phyloP scores from a whole-genome alignment of 2,888 invertebrate species.

The Phlogophora meticulosa region DNA sequence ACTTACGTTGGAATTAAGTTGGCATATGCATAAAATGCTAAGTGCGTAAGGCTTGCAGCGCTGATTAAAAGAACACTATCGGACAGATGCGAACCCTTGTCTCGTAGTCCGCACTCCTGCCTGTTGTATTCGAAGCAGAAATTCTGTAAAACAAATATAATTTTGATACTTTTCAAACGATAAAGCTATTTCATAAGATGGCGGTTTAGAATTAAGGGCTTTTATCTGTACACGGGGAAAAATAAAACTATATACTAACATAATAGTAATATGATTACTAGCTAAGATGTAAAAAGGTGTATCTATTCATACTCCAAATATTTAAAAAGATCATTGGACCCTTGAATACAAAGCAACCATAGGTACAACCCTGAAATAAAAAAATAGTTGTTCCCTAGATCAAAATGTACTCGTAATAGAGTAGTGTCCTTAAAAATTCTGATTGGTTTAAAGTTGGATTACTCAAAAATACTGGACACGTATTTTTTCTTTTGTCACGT shows the following conservation, averaged over 20 bases:
- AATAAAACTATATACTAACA: background rate
- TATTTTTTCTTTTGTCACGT: no score
- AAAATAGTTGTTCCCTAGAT: no score
- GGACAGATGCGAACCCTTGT: constrained; percentile 66
- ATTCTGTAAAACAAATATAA: constrained; percentile 78
- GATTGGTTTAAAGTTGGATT: no score
- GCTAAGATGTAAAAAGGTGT: no score
- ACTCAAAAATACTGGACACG: no score
- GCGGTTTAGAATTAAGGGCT: constrained; percentile 23
- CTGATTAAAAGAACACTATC: constrained; percentile 72
- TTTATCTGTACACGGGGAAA: background rate
- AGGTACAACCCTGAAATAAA: no score
- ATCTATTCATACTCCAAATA: no score
- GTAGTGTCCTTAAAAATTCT: no score
- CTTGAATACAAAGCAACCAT: no score
- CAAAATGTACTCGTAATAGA: no score
- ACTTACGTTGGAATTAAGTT: constrained; percentile 66
- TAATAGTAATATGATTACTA: no score
- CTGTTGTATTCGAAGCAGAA: constrained; percentile 87
- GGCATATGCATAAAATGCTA: constrained; percentile 60
- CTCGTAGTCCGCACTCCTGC: constrained; percentile 80
- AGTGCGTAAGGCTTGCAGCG: constrained; percentile 71
- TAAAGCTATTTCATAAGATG: constrained; percentile 8
- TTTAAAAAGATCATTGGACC: no score
- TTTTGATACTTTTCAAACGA: constrained; percentile 33